Percentiles rank a stretch among this genome's conserved stretches.
These are phyloP conservation scores for Kradibia gibbosae DNA, from an alignment of 1,140 invertebrate genomes.

Conservation along the genomic window DNA sequence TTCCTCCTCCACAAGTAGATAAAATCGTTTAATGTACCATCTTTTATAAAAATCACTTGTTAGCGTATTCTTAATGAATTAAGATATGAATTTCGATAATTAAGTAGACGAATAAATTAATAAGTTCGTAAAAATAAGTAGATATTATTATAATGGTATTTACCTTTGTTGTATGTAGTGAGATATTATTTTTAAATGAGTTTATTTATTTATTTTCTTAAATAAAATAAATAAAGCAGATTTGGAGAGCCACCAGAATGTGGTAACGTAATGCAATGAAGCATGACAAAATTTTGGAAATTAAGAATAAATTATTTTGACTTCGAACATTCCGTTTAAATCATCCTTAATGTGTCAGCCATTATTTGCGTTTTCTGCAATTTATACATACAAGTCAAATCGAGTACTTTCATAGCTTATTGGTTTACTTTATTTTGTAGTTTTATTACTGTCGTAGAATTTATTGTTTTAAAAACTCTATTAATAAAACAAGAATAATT, in stretches of 20 bases:
- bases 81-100: not conserved
- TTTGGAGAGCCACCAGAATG: constrained; percentile 71
- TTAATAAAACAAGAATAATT: not conserved
- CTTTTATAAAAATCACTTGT: constrained; percentile 41
- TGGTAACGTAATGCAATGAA: constrained; percentile 70
- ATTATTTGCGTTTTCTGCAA: constrained; percentile 49
- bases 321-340: constrained; percentile 43
- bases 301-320: constrained; percentile 42
- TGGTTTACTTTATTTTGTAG: constrained; percentile 61
- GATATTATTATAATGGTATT: constrained; percentile 17
- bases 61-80: constrained; percentile 19
- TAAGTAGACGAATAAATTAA: too few relatives aligned
- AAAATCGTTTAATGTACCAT: constrained; percentile 43
- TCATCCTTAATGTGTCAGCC: constrained; percentile 35
- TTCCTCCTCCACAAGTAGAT: constrained; percentile 38
- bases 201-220: constrained; percentile 8
- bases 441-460: constrained; percentile 54
- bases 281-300: constrained; percentile 62
- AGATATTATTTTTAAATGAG: constrained; percentile 21
- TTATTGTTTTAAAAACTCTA: constrained; percentile 51
- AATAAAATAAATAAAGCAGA: constrained; percentile 59
- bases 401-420: constrained; percentile 64
- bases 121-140: too few relatives aligned
- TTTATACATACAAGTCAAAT: constrained; percentile 55
- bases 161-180: constrained; percentile 30